A percentile compares a stretch with the other conserved stretches of the same genome.
These are phyloP conservation scores for Thripadectes ignobilis DNA, from an alignment of 2,797 vertebrate species.

Conservation along the genomic window DNA sequence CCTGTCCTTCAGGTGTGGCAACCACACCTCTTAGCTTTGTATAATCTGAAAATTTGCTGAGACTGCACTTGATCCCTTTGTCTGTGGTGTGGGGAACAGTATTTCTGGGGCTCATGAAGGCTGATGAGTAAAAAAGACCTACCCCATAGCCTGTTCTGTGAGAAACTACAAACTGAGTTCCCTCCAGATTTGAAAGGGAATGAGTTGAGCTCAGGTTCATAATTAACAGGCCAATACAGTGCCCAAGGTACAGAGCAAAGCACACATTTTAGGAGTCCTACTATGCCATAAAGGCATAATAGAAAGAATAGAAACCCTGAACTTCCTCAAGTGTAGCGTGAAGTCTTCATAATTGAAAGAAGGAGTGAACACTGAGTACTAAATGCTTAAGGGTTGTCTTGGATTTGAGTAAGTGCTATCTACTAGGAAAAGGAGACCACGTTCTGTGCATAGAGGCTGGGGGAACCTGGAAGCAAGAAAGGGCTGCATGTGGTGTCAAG, in stretches of 20 bases:
- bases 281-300: neutral
- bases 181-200: neutral
- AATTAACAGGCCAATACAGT: neutral
- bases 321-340: neutral
- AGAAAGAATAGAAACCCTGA: neutral
- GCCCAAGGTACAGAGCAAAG: neutral
- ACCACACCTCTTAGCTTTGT: too few species aligned
- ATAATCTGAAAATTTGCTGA: fast-evolving
- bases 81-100: fast-evolving
- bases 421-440: neutral
- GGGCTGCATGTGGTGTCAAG: neutral
- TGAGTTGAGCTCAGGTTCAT: neutral
- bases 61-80: neutral
- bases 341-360: neutral
- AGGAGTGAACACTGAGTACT: neutral
- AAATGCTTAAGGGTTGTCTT: neutral
- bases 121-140: neutral
- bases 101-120: neutral
- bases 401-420: neutral
- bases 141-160: neutral
- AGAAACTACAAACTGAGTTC: neutral
- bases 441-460: neutral
- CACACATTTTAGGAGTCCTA: neutral
- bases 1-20: neutral
- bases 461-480: neutral